Evolutionary conservation across 2,797 vertebrate genomes (phyloP).

Genomic region (Helicolenus hilgendorfi): DNA sequence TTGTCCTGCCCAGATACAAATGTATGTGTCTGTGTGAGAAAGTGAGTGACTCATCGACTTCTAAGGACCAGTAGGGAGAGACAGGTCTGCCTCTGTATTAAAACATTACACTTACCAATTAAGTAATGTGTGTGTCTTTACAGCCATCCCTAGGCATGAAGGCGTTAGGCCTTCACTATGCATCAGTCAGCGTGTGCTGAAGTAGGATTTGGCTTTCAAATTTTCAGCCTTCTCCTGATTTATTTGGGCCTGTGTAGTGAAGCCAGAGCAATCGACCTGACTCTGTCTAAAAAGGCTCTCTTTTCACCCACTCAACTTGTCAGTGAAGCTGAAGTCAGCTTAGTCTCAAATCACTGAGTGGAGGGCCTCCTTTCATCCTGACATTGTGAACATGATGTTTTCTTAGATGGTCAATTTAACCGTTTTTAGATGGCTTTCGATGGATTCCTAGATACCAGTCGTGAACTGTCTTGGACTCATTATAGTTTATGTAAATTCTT

Average conservation of each 20-base stretch:
- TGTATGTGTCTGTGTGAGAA: background rate
- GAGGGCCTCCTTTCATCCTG: background rate
- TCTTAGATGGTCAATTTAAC: slow-evolving; percentile 7
- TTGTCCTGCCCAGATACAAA: slow-evolving; percentile 25
- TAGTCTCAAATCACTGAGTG: slow-evolving; percentile 5
- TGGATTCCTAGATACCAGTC: background rate
- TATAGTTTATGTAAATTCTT: background rate
- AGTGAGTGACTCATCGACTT: slow-evolving; percentile 59
- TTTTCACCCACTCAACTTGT: slow-evolving; percentile 57
- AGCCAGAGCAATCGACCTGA: slow-evolving; percentile 60
- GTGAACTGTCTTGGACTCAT: background rate
- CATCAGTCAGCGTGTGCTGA: slow-evolving; percentile 53
- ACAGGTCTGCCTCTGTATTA: slow-evolving; percentile 49
- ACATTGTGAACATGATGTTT: slow-evolving; percentile 6
- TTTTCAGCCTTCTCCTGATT: slow-evolving; percentile 51
- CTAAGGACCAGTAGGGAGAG: slow-evolving; percentile 10
- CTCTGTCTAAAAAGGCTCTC: slow-evolving; percentile 39
- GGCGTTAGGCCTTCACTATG: slow-evolving; percentile 44
- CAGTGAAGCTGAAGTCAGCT: slow-evolving; percentile 54
- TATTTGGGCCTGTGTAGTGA: slow-evolving; percentile 51
- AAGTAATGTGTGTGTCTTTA: slow-evolving; percentile 32
- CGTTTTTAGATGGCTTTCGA: background rate
- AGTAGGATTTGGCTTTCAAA: slow-evolving; percentile 62
- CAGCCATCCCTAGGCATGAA: slow-evolving; percentile 17
- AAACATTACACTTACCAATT: slow-evolving; percentile 50